Evolutionary conservation across 2,113 vertebrate genomes (phyloP).

Genomic region (Sorex fumeus): DNA sequence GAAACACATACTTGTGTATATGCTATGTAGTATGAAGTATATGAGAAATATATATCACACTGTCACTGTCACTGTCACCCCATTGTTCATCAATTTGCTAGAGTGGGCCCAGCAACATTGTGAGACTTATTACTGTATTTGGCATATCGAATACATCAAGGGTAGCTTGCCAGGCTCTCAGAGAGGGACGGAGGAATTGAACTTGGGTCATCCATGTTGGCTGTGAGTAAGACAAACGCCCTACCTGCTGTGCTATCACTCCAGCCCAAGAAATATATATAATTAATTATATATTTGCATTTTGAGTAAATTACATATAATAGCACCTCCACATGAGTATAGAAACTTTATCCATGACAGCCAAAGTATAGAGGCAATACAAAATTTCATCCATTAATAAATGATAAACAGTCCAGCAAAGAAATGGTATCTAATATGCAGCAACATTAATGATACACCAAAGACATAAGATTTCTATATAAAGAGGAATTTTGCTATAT

Average conservation of each 20-base stretch:
- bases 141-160: too few species aligned
- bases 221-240: too few species aligned
- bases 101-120: too few species aligned
- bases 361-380: neutral
- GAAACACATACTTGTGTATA: neutral
- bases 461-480: neutral
- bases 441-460: neutral
- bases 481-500: neutral
- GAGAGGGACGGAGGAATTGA: too few species aligned
- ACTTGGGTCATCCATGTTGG: too few species aligned
- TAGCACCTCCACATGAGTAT: neutral
- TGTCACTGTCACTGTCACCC: too few species aligned
- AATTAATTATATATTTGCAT: neutral
- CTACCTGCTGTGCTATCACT: too few species aligned
- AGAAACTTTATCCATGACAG: neutral
- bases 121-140: too few species aligned
- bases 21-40: neutral
- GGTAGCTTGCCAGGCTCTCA: too few species aligned
- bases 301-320: neutral
- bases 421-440: neutral
- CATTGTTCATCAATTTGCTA: too few species aligned
- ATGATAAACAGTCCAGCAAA: neutral
- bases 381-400: neutral
- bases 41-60: neutral
- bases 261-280: neutral